Evolutionary conservation across 1,140 invertebrate species (phyloP).

Genomic region (Zaprionus kolodkinae): DNA sequence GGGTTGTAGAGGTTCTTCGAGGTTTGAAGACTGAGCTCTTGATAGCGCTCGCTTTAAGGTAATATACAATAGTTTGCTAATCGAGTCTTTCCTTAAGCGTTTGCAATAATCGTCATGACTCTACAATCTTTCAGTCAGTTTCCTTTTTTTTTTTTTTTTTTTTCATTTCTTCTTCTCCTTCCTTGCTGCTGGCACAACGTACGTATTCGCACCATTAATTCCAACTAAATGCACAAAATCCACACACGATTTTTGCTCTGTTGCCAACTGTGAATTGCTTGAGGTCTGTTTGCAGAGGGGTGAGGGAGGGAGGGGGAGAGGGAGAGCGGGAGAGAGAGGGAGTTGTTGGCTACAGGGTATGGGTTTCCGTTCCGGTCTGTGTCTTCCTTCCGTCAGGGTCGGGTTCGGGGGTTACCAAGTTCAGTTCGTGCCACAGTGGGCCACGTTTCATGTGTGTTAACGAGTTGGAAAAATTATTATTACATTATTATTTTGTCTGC

Average conservation of each 20-base stretch:
- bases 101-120: constrained; percentile 1
- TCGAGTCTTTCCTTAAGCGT: neutral
- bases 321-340: too few species aligned
- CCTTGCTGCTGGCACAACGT: constrained; percentile 7
- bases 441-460: constrained; percentile 74
- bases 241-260: constrained; percentile 38
- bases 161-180: neutral
- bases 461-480: constrained; percentile 83
- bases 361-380: neutral
- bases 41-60: too few species aligned
- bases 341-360: neutral
- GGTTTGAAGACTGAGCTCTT: too few species aligned
- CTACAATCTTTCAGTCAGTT: neutral
- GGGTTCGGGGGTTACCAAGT: constrained; percentile 18
- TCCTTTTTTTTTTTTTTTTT: too few species aligned
- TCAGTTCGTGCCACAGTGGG: constrained; percentile 32
- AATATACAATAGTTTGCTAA: neutral
- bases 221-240: constrained; percentile 45
- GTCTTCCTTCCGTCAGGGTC: neutral
- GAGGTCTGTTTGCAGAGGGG: constrained; percentile 5
- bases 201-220: constrained; percentile 63
- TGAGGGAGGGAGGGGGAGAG: neutral
- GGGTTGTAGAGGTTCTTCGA: too few species aligned
- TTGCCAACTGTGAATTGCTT: constrained; percentile 28
- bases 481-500: constrained; percentile 80